Evolutionary conservation across 2,113 vertebrate genomes (phyloP), one percentile per base, ranked within the genome.

Genomic region (Oxyura jamaicensis): DNA sequence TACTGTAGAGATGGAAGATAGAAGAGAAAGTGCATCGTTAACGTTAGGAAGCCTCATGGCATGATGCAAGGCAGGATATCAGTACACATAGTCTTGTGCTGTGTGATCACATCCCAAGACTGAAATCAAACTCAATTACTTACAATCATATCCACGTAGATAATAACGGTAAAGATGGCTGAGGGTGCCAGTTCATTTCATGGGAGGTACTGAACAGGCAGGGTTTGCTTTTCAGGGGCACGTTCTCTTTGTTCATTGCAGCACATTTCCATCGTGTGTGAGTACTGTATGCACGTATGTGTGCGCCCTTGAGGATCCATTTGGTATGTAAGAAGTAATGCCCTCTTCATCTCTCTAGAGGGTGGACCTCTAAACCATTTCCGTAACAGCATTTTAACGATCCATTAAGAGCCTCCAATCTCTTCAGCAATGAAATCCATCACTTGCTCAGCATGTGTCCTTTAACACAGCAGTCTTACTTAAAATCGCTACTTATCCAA

Each of bases 391-490:
- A 63, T 95, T 96, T 97, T 86, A 95, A 88, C 69, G 80, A 80
- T 78, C 88, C 66, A 83, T 91, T 94, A 93, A 91, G 55, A 90
- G 65, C 21, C 39, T 97, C 73, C 66, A 72, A 23, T 85, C 80
- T 73, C 95, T 79, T 74, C 52, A 90, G 69, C 59, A 83, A 36
- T 74, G 74, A 94, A 95, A 94, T 96, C 91, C 76, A 80, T 94
- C 86, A 88, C 78, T 93, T 89, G 75, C 91, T 94, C 91, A 94
- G 88, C 63, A 53, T 58, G 91, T 91, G 35, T 84, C 75, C 92
- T 81, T 93, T 95, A 60, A 92, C 88, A 74, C 59, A 92, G 53
- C 39, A 91, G 81, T 76, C 86, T 91, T 91, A 53, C 81, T 95
- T 94, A 93, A 92, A 95, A 86, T 90, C 1, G 0, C 75, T 96